Base-by-base conservation (phyloP, 2,888 invertebrate genomes). In the Andrena haemorrhoa region DNA sequence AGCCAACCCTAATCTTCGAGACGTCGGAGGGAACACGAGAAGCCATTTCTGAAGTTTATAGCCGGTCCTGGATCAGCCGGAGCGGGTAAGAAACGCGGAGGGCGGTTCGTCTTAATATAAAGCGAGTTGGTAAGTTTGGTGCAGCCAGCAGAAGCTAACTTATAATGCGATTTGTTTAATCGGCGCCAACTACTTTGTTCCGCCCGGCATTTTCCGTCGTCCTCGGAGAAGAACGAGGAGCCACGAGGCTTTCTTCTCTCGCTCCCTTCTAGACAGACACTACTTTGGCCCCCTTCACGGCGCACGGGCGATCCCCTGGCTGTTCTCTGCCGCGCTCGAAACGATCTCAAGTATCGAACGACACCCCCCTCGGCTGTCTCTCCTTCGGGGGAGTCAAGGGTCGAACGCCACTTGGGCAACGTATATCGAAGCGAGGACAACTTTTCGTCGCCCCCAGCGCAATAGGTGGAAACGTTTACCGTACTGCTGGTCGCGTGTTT, bases 111-210 rank as follows among this genome's bases (percentile, higher is more conserved):
- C 93, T 93, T 93, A 92, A 93, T 93, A 93, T 92, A 93, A 93
- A 92, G 91, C 90, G 91, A 93, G 90, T 92, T 92, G 91, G 91
- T 90, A 92, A 92, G 91, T 93, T 92, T 90, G 89, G 91, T 89
- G 90, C 90, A 90, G 90, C 90, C 90, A 91, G 89, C 90, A 90
- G 90, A 89, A 90, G 91, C 91, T 91, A 93, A 93, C 92, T 93
- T 93, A 93, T 93, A 93, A 93, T 93, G 92, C 92, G 93, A 94
- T 93, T 94, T 94, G 93, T 93, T 93, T 93, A 93, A 93, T 94
- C 93, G 93, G 92, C 92, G 93, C 93, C 93, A 93, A 92, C 91
- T 93, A 93, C 92, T 92, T 93, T 91, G 90, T 89, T 90, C 89
- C 88, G 87, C 88, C 89, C 90, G 86, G 83, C 89, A 77, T 88